Evolutionary conservation across 2,797 vertebrate species (phyloP).

Genomic region (Xyrichtys novacula): DNA sequence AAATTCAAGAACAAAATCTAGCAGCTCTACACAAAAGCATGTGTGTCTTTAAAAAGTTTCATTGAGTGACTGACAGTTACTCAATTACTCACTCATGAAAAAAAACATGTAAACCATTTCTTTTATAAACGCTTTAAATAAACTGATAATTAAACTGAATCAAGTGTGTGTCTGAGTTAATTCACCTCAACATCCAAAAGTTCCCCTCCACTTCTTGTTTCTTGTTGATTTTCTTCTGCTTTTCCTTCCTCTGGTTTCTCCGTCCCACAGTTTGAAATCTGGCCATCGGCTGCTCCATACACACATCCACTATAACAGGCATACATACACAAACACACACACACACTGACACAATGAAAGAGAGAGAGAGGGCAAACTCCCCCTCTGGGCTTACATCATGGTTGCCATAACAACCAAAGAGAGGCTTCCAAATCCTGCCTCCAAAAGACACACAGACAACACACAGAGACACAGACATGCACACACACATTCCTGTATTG

Average conservation of each 20-base stretch:
- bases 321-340: constrained; percentile 14
- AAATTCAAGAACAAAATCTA: not conserved
- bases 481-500: constrained; percentile 48
- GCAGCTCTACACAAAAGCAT: not conserved
- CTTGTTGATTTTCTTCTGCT: not conserved
- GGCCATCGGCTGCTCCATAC: not conserved
- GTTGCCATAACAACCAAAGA: constrained; percentile 55
- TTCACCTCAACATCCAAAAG: constrained; percentile 23
- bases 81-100: not conserved
- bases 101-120: not conserved
- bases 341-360: constrained; percentile 34
- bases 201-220: not conserved
- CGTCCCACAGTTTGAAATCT: constrained; percentile 12
- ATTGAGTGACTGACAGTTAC: not conserved
- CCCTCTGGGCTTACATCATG: constrained; percentile 49
- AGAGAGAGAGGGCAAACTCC: constrained; percentile 25
- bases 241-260: not conserved
- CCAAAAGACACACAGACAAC: constrained; percentile 25
- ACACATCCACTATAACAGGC: constrained; percentile 1
- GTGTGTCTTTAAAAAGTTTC: not conserved
- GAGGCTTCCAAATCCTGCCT: constrained; percentile 45
- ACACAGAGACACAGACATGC: constrained; percentile 19
- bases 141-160: not conserved
- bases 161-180: constrained; percentile 8
- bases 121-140: not conserved